phyloP scores from a whole-genome alignment of 1,140 invertebrate species.

The Euura saliciscinereae region DNA sequence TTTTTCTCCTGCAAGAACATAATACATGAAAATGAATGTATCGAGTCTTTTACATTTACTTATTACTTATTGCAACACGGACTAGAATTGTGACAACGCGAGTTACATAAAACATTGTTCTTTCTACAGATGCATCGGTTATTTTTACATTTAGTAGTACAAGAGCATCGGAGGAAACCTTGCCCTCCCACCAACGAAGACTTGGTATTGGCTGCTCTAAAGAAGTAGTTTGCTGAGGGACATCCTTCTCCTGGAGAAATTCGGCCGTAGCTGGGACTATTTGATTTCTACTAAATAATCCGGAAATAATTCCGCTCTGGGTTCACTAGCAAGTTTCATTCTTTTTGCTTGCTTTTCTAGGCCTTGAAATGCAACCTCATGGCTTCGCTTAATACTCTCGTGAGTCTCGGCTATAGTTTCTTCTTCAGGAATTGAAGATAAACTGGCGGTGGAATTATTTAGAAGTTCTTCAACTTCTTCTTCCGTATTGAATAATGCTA shows the following conservation, averaged over 20 bases:
- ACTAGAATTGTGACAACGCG: not conserved
- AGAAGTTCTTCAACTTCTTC: not conserved
- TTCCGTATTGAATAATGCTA: not conserved
- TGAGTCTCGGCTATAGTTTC: not conserved
- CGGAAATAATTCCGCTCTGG: not conserved
- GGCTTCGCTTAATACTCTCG: not conserved
- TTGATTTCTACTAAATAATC: not conserved
- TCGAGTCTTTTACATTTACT: constrained; percentile 10
- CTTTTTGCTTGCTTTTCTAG: not conserved
- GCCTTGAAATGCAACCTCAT: constrained; percentile 2
- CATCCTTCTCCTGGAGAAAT: not conserved
- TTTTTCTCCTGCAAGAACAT: not conserved
- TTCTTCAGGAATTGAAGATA: constrained; percentile 1
- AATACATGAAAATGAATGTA: not conserved
- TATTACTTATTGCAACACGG: constrained; percentile 8
- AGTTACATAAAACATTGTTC: constrained; percentile 9
- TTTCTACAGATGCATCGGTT: constrained; percentile 9
- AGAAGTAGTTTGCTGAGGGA: not conserved
- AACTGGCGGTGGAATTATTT: not conserved
- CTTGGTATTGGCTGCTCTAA: not conserved
- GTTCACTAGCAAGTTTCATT: constrained; percentile 1
- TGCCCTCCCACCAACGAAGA: not conserved
- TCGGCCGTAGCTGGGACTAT: not conserved
- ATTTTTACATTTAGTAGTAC: constrained; percentile 5
- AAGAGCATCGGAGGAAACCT: not conserved